Base-by-base conservation (phyloP, 2,113 vertebrate species). In the Syngnathus typhle region DNA sequence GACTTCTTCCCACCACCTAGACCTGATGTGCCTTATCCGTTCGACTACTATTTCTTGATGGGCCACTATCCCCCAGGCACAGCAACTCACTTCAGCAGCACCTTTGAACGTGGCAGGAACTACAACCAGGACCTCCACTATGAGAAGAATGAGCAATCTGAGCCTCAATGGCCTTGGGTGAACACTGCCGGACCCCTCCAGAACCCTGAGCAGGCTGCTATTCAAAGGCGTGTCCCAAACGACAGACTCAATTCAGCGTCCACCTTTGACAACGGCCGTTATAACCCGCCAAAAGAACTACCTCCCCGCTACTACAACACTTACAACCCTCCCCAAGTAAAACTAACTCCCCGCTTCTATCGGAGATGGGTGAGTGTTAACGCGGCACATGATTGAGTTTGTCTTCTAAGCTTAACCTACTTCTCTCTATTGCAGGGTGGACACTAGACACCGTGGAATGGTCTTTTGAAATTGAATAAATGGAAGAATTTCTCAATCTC, bases 21-120 rank as follows among this genome's bases (percentile, higher is more conserved):
- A 5, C 7, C 23, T 6, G 55, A 11, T 63, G 6, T 46, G 38
- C 1, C 2, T 0, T 36, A 61, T 18, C 74, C 75, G 7, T 27
- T 56, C 11, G 66, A 49, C 36, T 65, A 68, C 60, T 27, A 46
- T 43, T 69, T 78, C 7, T 2, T 81, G 51, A 70, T 60, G 1
- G 70, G 70, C 9, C 52, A 69, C 56, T 58, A 74, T 47, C 72
- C 78, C 23, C 19, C 36, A 5, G 82, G 76, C 43, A 70, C 71
- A 0, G 0, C 71, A 6, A 44, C 65, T 36, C 64, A 70, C 58
- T 71, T 18, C 10, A 71, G 64, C 19, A 36, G 5, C n/a, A 71
- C 19, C 56, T 82, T 44, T 27, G 69, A 79, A 51, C 66, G 65
- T 1, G 72, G 77, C 0, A 16, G 1, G 2, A 66, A 73, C 67